A percentile compares a stretch with the other conserved stretches of the same genome.
phyloP scores from a whole-genome alignment of 2,888 invertebrate species.

The Phyllotreta striolata region DNA sequence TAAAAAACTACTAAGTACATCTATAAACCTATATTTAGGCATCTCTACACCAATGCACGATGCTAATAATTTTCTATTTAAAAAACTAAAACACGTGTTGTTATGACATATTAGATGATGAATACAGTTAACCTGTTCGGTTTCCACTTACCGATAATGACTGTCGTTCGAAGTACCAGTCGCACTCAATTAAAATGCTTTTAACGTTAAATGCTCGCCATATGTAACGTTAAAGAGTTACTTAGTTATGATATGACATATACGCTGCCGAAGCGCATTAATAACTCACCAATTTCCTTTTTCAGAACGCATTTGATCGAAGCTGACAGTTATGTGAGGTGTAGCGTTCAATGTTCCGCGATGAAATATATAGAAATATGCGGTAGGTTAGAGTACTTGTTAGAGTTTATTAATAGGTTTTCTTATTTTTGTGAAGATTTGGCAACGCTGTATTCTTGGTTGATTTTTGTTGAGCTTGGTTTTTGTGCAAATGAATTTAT shows the following conservation, averaged over 20 bases:
- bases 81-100: conserved; percentile 43
- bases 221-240: conserved; percentile 31
- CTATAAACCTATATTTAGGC: too few relatives aligned
- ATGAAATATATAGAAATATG: too few relatives aligned
- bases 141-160: conserved; percentile 35
- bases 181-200: conserved; percentile 37
- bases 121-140: conserved; percentile 38
- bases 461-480: too few relatives aligned
- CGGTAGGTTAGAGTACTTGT: too few relatives aligned
- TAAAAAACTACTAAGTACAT: too few relatives aligned
- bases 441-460: too few relatives aligned
- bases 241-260: conserved; percentile 27
- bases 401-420: too few relatives aligned
- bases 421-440: too few relatives aligned
- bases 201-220: conserved; percentile 33
- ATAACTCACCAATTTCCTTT: conserved; percentile 27
- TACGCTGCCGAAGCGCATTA: conserved; percentile 19
- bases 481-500: too few relatives aligned
- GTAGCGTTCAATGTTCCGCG: too few relatives aligned
- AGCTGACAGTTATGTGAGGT: too few relatives aligned
- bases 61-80: conserved; percentile 20
- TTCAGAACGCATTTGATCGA: too few relatives aligned
- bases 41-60: conserved; percentile 9
- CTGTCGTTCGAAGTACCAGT: conserved; percentile 30
- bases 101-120: conserved; percentile 48